Percentiles rank a stretch among this genome's conserved stretches.
phyloP scores from a whole-genome alignment of 2,113 vertebrate genomes.

The Xenotilapia longispinis region DNA sequence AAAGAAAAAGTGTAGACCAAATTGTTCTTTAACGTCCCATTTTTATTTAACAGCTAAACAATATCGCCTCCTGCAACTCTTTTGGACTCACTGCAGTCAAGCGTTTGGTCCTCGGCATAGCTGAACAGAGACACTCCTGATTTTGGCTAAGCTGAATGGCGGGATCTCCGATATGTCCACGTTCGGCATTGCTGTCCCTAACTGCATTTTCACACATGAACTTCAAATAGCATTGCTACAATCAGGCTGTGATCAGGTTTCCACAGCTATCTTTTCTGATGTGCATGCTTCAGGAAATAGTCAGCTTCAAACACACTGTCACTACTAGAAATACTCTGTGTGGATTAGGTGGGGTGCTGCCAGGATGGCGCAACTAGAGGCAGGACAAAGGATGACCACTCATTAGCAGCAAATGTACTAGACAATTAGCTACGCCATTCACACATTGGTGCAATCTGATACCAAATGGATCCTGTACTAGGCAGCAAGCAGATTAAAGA shows the following conservation, averaged over 20 bases:
- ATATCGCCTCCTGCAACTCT: neutral
- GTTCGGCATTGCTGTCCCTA: neutral
- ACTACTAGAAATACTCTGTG: neutral
- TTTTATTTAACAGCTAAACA: neutral
- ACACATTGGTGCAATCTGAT: neutral
- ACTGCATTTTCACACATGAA: neutral
- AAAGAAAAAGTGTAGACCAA: neutral
- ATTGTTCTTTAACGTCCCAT: neutral
- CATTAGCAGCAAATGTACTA: neutral
- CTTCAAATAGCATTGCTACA: neutral
- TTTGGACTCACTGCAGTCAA: neutral
- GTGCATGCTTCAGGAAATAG: neutral
- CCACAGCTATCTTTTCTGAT: neutral
- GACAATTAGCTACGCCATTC: neutral
- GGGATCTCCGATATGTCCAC: fast-evolving
- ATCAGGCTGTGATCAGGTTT: neutral
- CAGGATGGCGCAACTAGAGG: neutral
- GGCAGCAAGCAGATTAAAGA: neutral
- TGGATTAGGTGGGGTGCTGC: neutral
- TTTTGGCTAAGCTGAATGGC: neutral
- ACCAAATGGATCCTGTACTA: neutral
- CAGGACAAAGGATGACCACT: neutral
- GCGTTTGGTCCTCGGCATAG: neutral
- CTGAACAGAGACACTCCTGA: neutral
- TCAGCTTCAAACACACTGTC: neutral